phyloP scores from a whole-genome alignment of 53 echinoderm and acorn worm species.

The Zoroaster sp. region DNA sequence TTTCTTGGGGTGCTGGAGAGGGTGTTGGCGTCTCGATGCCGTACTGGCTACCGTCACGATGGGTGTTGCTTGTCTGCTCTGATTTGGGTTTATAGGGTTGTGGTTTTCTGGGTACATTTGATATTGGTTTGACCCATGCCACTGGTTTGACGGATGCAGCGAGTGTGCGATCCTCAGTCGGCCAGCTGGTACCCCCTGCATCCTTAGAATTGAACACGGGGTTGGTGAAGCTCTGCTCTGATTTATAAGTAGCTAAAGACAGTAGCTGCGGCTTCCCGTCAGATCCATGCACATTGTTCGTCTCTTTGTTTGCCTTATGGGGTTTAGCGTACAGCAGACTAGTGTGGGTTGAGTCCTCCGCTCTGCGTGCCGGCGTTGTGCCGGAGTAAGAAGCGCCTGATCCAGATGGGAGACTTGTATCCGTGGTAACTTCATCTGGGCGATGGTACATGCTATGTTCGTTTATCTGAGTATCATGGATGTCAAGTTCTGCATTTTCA shows the following conservation, averaged over 20 bases:
- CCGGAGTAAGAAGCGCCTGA: neutral
- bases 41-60: too few relatives aligned
- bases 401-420: neutral
- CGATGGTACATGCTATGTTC: neutral
- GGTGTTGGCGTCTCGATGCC: neutral
- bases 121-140: neutral
- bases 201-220: neutral
- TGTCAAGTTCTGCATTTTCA: neutral
- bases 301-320: neutral
- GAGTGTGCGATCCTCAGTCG: neutral
- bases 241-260: neutral
- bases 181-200: neutral
- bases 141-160: neutral
- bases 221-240: conserved; percentile 17
- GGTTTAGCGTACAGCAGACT: conserved; percentile 3
- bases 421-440: neutral
- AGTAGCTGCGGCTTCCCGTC: too few relatives aligned
- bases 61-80: neutral
- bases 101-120: conserved; percentile 9
- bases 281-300: too few relatives aligned
- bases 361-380: neutral
- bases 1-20: neutral
- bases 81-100: conserved; percentile 23
- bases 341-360: neutral
- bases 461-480: neutral